A percentile compares a stretch with the other conserved stretches of the same genome.
Conservation (phyloP, 1,140 invertebrate genomes). For the Drosophila repletoides region DNA sequence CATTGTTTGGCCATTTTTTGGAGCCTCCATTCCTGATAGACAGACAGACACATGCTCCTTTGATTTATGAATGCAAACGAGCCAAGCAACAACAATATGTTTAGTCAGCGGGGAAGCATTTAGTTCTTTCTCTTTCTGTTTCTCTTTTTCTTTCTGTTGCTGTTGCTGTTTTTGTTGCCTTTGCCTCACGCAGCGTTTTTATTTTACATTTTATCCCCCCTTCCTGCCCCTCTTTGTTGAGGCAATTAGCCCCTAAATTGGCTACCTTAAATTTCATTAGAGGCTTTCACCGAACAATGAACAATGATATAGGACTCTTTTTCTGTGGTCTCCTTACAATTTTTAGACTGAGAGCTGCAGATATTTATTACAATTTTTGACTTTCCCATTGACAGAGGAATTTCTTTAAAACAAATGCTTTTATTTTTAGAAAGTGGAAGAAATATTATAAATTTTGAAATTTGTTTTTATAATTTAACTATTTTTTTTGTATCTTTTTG, state of each 20-base stretch:
- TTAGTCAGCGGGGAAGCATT: constrained; percentile 36
- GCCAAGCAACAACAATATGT: constrained; percentile 41
- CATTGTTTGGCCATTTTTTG: constrained; percentile 57
- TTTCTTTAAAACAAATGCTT: too few species aligned
- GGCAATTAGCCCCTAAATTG: constrained; percentile 63
- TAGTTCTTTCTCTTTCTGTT: constrained; percentile 14
- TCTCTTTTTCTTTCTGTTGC: constrained; percentile 7
- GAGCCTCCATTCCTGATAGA: constrained; percentile 47
- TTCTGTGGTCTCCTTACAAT: background rate
- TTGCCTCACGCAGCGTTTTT: constrained; percentile 34
- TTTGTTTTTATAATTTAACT: too few species aligned
- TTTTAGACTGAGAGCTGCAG: background rate
- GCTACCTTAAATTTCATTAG: constrained; percentile 62
- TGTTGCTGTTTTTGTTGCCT: too few species aligned
- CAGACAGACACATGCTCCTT: constrained; percentile 76
- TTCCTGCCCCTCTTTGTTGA: constrained; percentile 32
- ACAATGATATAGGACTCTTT: background rate
- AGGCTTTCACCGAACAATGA: background rate
- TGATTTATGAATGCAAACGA: constrained; percentile 79
- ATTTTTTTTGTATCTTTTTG: too few species aligned
- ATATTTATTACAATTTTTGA: too few species aligned
- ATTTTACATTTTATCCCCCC: background rate
- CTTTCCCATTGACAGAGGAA: too few species aligned
- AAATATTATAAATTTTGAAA: too few species aligned
- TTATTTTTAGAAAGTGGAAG: too few species aligned